Evolutionary conservation across 2,113 vertebrate genomes (phyloP).

Genomic region (Aix galericulata): DNA sequence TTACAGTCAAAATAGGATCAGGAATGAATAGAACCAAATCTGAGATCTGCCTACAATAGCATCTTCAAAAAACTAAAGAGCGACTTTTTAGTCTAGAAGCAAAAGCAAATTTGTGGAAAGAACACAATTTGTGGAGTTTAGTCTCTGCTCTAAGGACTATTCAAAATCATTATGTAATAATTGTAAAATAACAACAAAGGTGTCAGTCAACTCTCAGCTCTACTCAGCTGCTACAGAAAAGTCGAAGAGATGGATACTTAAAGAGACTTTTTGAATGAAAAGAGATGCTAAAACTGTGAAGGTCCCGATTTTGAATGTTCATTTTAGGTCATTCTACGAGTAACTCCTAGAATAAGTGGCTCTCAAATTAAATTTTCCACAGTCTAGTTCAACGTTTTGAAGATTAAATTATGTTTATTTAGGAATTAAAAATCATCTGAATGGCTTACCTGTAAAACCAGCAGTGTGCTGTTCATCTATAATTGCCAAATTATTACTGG

Average conservation of each 20-base stretch:
- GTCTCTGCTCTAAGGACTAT: not conserved
- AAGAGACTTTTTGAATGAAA: not conserved
- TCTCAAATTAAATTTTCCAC: not conserved
- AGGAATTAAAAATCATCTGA: not conserved
- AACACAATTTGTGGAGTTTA: not conserved
- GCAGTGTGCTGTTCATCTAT: not conserved
- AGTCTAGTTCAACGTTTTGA: not conserved
- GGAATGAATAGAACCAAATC: not conserved
- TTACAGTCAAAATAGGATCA: not conserved
- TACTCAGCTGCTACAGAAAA: not conserved
- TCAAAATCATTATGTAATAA: not conserved
- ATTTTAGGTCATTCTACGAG: not conserved
- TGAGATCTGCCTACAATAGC: not conserved
- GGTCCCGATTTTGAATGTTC: not conserved
- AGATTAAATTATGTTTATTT: not conserved
- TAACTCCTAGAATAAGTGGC: not conserved
- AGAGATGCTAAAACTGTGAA: not conserved
- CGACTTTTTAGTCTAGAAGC: not conserved
- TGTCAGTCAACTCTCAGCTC: not conserved
- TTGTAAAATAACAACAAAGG: not conserved
- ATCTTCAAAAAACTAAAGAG: not conserved
- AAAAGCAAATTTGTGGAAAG: not conserved
- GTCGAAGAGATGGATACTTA: not conserved
- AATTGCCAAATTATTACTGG: not conserved
- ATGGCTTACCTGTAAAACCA: not conserved